Evolutionary conservation across 2,888 invertebrate genomes (phyloP).

Genomic region (Prenolepis imparis): DNA sequence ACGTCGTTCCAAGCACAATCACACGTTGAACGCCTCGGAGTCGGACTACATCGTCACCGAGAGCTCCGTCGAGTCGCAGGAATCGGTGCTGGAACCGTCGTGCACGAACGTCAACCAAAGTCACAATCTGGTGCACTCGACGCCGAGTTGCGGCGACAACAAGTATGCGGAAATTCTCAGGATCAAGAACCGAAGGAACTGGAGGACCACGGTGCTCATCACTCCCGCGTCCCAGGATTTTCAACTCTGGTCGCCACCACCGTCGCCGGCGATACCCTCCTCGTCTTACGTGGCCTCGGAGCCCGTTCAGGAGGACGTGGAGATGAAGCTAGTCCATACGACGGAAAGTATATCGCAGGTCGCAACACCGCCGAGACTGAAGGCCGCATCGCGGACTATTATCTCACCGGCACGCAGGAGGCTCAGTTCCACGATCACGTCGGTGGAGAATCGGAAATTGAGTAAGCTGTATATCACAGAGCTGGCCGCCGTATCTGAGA

Average conservation of each 20-base stretch:
- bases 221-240: constrained; percentile 74
- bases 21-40: constrained; percentile 67
- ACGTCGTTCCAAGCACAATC: constrained; percentile 71
- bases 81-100: constrained; percentile 53
- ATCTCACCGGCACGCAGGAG: constrained; percentile 75
- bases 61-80: constrained; percentile 43
- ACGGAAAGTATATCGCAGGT: constrained; percentile 78
- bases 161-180: constrained; percentile 39
- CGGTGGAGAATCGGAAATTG: constrained; percentile 73
- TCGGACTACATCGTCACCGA: constrained; percentile 69
- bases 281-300: constrained; percentile 77
- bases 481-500: constrained; percentile 67
- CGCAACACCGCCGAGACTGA: constrained; percentile 41
- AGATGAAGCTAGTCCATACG: constrained; percentile 79
- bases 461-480: constrained; percentile 77
- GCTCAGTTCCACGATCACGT: constrained; percentile 68
- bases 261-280: constrained; percentile 78
- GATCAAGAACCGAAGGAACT: constrained; percentile 50
- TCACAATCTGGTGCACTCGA: constrained; percentile 45
- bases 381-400: constrained; percentile 36
- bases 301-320: constrained; percentile 76
- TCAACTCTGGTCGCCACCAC: constrained; percentile 76
- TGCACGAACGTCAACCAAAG: constrained; percentile 27
- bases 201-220: constrained; percentile 71
- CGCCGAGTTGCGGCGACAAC: constrained; percentile 14